phyloP scores from a whole-genome alignment of 2,888 invertebrate species.

The Athripsodes cinereus region DNA sequence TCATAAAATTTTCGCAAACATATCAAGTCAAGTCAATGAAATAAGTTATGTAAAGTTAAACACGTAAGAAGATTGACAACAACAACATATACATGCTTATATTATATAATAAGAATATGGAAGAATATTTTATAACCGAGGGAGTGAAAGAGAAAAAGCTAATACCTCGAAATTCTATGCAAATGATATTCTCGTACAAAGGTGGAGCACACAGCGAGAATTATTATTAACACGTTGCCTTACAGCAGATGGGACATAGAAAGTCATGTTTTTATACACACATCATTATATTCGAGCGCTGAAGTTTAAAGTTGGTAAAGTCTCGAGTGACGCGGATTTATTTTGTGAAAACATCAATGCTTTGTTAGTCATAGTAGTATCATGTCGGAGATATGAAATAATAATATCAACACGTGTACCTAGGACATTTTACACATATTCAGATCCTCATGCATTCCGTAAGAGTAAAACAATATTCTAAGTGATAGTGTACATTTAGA shows the following conservation, averaged over 20 bases:
- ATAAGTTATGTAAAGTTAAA: not conserved
- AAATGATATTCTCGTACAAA: conserved; percentile 1
- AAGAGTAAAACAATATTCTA: too few species aligned
- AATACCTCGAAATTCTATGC: not conserved
- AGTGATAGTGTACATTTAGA: too few species aligned
- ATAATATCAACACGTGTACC: too few species aligned
- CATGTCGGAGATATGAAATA: too few species aligned
- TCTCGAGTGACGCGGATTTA: too few species aligned
- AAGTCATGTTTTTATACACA: not conserved
- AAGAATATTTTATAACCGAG: not conserved
- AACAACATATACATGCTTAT: not conserved
- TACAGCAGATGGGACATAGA: not conserved
- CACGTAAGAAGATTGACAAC: not conserved
- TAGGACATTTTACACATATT: too few species aligned
- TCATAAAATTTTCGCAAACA: not conserved
- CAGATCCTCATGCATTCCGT: too few species aligned
- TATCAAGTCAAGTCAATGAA: not conserved
- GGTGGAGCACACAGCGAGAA: not conserved
- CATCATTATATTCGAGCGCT: not conserved
- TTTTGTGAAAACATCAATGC: too few species aligned
- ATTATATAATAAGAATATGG: too few species aligned
- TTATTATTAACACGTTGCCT: not conserved
- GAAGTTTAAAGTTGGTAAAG: not conserved
- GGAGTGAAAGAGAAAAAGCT: not conserved
- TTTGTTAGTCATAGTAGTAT: too few species aligned